These are phyloP conservation scores for Heliconius aoede DNA, from an alignment of 2,888 invertebrate genomes.

Conservation along the genomic window DNA sequence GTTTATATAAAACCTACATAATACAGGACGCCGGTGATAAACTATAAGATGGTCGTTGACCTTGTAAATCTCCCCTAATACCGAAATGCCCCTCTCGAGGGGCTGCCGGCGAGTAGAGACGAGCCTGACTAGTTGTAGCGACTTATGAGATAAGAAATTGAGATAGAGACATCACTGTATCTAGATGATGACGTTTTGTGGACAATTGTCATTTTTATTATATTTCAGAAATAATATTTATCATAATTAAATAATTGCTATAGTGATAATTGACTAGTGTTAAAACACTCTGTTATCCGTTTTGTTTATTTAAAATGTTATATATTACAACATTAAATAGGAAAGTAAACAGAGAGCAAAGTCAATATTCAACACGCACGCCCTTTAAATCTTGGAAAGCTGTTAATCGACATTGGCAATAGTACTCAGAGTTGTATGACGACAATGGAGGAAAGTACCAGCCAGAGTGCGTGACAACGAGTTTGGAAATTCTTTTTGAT, in stretches of 20 bases:
- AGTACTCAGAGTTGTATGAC: constrained; percentile 56
- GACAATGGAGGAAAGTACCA: constrained; percentile 56
- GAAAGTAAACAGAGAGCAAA: constrained; percentile 32
- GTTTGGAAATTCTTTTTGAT: constrained; percentile 30
- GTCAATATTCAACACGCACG: constrained; percentile 43
- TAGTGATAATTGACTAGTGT: not conserved
- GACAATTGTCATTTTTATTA: too few relatives aligned
- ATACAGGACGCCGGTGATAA: constrained; percentile 18
- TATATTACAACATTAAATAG: not conserved
- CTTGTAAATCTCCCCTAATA: constrained; percentile 43
- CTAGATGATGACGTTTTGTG: not conserved
- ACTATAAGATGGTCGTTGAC: constrained; percentile 44
- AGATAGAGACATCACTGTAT: constrained; percentile 18
- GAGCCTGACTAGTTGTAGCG: constrained; percentile 37
- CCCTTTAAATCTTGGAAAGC: constrained; percentile 63
- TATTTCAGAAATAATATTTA: too few relatives aligned
- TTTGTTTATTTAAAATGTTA: not conserved
- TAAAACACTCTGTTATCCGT: too few relatives aligned
- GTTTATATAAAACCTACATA: not conserved
- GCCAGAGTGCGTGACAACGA: constrained; percentile 49
- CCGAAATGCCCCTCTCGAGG: constrained; percentile 39
- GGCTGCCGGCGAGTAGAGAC: constrained; percentile 37
- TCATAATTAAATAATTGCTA: too few relatives aligned
- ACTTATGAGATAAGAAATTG: constrained; percentile 36
- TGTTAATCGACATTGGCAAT: constrained; percentile 59